Evolutionary conservation across 64 coral and sea anemone species (phyloP), one percentile per base, ranked within the genome.

Genomic region (Hydrozoanthus tunicans): DNA sequence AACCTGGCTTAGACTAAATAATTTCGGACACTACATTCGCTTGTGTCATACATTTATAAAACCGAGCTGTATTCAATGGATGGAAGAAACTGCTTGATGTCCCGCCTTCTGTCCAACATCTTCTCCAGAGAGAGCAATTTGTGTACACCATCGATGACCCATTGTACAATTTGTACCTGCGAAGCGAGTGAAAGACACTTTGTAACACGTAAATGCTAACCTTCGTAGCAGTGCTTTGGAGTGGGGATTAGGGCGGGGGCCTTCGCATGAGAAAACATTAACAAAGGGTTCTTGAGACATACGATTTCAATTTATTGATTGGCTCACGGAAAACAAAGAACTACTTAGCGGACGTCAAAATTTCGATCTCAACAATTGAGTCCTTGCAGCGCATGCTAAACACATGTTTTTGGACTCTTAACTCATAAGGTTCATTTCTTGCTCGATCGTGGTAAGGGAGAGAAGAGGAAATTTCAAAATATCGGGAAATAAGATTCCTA

Each of bases 161-260:
- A 66, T 51, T 93, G 91, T 25, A 96, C 79, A 77, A 92, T 90
- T 62, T 93, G 56, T 10, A 93, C 94, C 94, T 95, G 86, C 15
- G 26, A 24, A 62, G 8, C 63, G 14, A 67, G 15, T 23, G 57
- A 54, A 79, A 12, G 69, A 53, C 20, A 15, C 58, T 80, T 56
- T 78, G 70, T 73, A 17, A 8, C 15, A 17, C n/a, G 13, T 13
- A 1, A 5, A 1, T 68, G 0, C 15, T 7, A 13, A 10, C 13
- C 12, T 15, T n/a, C 15, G 9, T 68, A 5, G 15, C 5, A 2
- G 1, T 68, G 1, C 3, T 68, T 68, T 10, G 17, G 10, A 7
- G 10, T 65, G 63, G 10, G 10, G 10, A 13, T 65, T 13, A 10
- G 63, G 17, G 63, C 63, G 9, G 62, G 15, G 9, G 20, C 20